A percentile compares a stretch with the other conserved stretches of the same genome.
Conservation (phyloP, 2,888 invertebrate species). For the Lycophotia porphyrea region DNA sequence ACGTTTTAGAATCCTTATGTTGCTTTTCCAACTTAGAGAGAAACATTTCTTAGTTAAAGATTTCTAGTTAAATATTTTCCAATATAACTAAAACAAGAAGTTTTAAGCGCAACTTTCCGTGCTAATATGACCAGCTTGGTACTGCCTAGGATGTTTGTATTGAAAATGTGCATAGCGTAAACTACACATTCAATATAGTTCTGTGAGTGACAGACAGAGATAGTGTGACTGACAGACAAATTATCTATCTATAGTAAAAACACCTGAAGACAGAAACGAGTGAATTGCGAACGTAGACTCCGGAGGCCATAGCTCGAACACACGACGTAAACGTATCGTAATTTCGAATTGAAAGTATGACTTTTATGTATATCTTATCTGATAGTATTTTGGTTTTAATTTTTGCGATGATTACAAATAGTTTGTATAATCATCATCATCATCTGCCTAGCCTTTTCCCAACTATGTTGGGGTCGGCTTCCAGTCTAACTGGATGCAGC, state of each 20-base stretch:
- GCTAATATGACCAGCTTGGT: constrained; percentile 5
- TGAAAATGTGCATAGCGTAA: background rate
- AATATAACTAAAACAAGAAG: background rate
- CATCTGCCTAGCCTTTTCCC: no score
- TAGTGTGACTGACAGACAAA: no score
- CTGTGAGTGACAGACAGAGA: no score
- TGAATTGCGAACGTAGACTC: background rate
- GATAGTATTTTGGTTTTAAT: background rate
- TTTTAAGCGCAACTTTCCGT: constrained; percentile 15
- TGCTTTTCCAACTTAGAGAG: background rate
- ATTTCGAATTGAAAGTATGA: background rate
- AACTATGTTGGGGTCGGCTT: no score
- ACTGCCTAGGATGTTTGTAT: background rate
- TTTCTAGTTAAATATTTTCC: constrained; percentile 40
- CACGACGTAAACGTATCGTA: background rate
- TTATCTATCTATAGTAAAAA: background rate
- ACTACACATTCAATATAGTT: background rate
- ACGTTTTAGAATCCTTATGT: background rate
- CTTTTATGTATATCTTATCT: no score
- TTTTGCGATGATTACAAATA: background rate
- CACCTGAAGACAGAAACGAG: background rate
- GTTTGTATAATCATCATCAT: no score
- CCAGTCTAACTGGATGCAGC: no score
- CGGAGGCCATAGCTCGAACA: background rate
- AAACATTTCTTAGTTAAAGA: constrained; percentile 25